Evolutionary conservation across 2,888 invertebrate species (phyloP).

Genomic region (Xestia c-nigrum): DNA sequence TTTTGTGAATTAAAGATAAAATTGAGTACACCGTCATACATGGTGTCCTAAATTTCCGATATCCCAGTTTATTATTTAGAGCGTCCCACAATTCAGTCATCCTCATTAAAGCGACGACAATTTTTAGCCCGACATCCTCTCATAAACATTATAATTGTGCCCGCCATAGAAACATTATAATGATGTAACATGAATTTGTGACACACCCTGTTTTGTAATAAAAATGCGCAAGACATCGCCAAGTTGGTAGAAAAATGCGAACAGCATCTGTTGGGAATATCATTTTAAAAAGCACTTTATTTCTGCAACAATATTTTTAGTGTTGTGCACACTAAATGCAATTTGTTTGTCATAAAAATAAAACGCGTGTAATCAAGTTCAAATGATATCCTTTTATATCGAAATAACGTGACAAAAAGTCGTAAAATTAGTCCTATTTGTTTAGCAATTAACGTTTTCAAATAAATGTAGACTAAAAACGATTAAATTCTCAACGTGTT

Average conservation of each 20-base stretch:
- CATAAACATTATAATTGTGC: slow-evolving; percentile 79
- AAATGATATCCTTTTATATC: slow-evolving; percentile 27
- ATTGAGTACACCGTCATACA: slow-evolving; percentile 55
- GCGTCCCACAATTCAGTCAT: slow-evolving; percentile 84
- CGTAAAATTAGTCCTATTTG: slow-evolving; percentile 41
- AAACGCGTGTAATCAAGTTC: neutral
- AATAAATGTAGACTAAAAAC: slow-evolving; percentile 38
- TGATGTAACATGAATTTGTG: slow-evolving; percentile 70
- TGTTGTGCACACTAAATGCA: neutral
- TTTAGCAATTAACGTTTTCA: slow-evolving; percentile 17
- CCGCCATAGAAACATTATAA: slow-evolving; percentile 72
- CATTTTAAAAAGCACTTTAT: slow-evolving; percentile 10
- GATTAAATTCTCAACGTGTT: slow-evolving; percentile 51
- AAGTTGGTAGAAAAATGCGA: slow-evolving; percentile 49
- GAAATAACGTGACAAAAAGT: slow-evolving; percentile 18
- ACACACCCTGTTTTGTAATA: slow-evolving; percentile 64
- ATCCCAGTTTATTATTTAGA: slow-evolving; percentile 76
- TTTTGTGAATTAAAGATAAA: slow-evolving; percentile 52
- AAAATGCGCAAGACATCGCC: slow-evolving; percentile 58
- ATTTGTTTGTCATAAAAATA: slow-evolving; percentile 4
- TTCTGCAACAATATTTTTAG: neutral
- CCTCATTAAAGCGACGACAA: slow-evolving; percentile 87
- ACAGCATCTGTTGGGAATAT: slow-evolving; percentile 45
- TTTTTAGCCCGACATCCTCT: slow-evolving; percentile 85
- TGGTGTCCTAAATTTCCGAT: slow-evolving; percentile 72